phyloP scores from a whole-genome alignment of 2,113 vertebrate genomes.

The Malurus alboscapulatus region DNA sequence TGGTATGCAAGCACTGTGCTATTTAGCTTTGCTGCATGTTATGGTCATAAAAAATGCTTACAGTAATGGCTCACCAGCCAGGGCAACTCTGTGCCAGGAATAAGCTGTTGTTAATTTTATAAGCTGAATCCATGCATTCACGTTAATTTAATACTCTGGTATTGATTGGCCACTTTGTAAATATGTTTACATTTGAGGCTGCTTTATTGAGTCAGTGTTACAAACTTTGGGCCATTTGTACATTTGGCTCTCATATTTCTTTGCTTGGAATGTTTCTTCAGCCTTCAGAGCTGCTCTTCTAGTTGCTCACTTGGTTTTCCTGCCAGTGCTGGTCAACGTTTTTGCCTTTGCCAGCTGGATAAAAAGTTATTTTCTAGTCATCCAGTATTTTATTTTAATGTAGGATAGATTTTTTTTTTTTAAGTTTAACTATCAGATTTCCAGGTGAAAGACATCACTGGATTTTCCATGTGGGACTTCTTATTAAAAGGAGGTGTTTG shows the following conservation, averaged over 20 bases:
- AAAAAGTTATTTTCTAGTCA: neutral
- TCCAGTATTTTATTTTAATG: neutral
- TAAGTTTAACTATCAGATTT: neutral
- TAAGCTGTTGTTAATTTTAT: neutral
- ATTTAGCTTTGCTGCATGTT: neutral
- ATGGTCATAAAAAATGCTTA: neutral
- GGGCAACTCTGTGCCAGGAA: neutral
- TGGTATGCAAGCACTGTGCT: fast-evolving
- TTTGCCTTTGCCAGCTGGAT: constrained; percentile 7
- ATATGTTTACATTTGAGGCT: neutral
- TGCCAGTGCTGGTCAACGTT: constrained; percentile 7
- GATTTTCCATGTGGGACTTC: neutral
- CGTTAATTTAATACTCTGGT: neutral
- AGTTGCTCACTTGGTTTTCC: constrained; percentile 11
- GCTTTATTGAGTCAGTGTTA: neutral
- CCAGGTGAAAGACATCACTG: neutral
- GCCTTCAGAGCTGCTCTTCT: neutral
- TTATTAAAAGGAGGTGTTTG: neutral
- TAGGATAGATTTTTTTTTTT: neutral
- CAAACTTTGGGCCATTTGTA: neutral
- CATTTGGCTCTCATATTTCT: neutral
- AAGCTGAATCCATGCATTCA: neutral
- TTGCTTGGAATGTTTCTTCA: constrained; percentile 21
- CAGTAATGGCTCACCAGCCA: neutral
- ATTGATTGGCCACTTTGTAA: neutral